These are phyloP conservation scores for Hippocampus comes DNA, from an alignment of 2,113 vertebrate genomes.

Conservation along the genomic window DNA sequence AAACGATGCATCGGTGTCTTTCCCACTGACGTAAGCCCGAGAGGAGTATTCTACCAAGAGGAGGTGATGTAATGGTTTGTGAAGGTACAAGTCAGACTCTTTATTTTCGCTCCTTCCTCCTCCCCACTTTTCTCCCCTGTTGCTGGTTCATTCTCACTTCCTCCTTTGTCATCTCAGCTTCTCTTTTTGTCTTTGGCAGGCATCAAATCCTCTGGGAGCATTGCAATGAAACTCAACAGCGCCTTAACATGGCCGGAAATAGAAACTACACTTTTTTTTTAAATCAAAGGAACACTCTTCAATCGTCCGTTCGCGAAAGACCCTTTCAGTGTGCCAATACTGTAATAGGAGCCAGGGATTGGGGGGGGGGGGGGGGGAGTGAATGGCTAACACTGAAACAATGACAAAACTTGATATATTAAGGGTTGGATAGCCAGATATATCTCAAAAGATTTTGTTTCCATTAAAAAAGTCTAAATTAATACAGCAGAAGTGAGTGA, in stretches of 20 bases:
- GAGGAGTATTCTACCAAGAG: slow-evolving; percentile 55
- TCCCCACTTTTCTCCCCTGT: slow-evolving; percentile 39
- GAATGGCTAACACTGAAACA: too few relatives aligned
- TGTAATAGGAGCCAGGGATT: too few relatives aligned
- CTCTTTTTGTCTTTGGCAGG: slow-evolving; percentile 52
- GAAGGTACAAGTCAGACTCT: slow-evolving; percentile 59
- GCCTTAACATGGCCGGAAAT: slow-evolving; percentile 47
- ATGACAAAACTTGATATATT: too few relatives aligned
- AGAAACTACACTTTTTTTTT: slow-evolving; percentile 23
- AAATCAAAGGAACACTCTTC: not conserved
- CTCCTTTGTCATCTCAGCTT: slow-evolving; percentile 22
- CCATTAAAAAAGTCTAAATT: too few relatives aligned
- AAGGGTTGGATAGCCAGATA: too few relatives aligned
- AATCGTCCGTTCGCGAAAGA: slow-evolving; percentile 23
- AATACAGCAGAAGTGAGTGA: too few relatives aligned
- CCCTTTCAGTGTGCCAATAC: not conserved
- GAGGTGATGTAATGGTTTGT: slow-evolving; percentile 68
- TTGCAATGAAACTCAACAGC: slow-evolving; percentile 61
- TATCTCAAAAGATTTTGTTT: too few relatives aligned
- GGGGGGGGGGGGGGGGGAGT: too few relatives aligned
- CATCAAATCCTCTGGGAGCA: slow-evolving; percentile 57
- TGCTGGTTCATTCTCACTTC: slow-evolving; percentile 38
- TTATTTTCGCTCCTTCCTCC: slow-evolving; percentile 44
- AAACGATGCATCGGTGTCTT: slow-evolving; percentile 54
- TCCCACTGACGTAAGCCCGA: slow-evolving; percentile 60